Conservation (phyloP, 2,113 vertebrate genomes). For the Paratilapia polleni region DNA sequence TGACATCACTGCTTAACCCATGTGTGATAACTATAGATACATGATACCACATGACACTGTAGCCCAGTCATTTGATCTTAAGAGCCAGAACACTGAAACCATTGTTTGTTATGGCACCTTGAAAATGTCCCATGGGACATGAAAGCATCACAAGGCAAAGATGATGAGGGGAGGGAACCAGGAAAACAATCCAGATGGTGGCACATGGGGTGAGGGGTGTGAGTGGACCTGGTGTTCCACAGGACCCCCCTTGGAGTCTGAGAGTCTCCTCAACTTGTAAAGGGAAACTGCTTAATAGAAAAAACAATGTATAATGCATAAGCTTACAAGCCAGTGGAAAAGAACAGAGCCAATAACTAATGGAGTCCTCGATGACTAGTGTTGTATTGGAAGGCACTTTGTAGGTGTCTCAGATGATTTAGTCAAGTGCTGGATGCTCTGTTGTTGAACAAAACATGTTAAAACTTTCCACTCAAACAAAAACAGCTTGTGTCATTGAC, state of each 20-base stretch:
- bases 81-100: not conserved
- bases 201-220: not conserved
- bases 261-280: constrained; percentile 8
- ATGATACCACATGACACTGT: fast-evolving
- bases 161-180: not conserved
- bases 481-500: not conserved
- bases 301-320: constrained; percentile 40
- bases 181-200: constrained; percentile 30
- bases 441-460: constrained; percentile 1
- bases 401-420: not conserved
- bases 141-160: not conserved
- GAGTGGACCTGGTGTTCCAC: constrained; percentile 33
- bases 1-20: fast-evolving
- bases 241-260: constrained; percentile 40
- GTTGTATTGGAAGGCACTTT: not conserved
- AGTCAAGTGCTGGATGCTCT: not conserved
- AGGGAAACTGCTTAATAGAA: constrained; percentile 30
- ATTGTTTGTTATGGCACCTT: not conserved
- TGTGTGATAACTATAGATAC: not conserved
- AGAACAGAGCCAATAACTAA: constrained; percentile 19
- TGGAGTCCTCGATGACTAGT: not conserved
- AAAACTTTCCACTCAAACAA: not conserved
- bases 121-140: not conserved
- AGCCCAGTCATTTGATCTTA: not conserved
- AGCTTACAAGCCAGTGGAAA: not conserved